Base-by-base conservation (phyloP, 2,888 invertebrate species). In the Zhuqinia jingwanae region DNA sequence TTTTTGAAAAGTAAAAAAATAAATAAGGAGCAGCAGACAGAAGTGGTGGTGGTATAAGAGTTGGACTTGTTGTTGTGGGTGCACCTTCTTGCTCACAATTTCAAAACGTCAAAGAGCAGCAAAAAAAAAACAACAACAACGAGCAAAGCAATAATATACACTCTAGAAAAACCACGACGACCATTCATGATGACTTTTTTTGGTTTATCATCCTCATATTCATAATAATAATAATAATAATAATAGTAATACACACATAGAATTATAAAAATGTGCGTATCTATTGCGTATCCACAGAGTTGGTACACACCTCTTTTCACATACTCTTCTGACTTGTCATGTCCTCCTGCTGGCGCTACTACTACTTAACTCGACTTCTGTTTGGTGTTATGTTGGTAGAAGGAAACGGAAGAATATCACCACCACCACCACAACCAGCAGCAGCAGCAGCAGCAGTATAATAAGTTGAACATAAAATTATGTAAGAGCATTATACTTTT, bases 111-210 rank as follows among this genome's bases (percentile, higher is more conserved):
- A 50, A n/a, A 11, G n/a, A n/a, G n/a, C n/a, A n/a, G n/a, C n/a
- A n/a, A n/a, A n/a, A n/a, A n/a, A n/a, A n/a, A n/a, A n/a, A n/a
- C n/a, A n/a, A n/a, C n/a, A n/a, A n/a, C n/a, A n/a, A n/a, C n/a
- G n/a, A n/a, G n/a, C n/a, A n/a, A n/a, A n/a, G n/a, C n/a, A 45
- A 22, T 68, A 45, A 42, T 42, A 42, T 42, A 10, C 68, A 25
- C 68, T 2, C 70, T 70, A 22, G 22, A 25, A 47, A 25, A 3
- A 36, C 8, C 36, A 36, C 8, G 36, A 36, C 36, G 36, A 36
- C 25, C 70, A 70, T 70, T 47, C 47, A 70, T 70, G 45, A 70
- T 70, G 70, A 70, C 50, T 70, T 70, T 70, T 50, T 70, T 70
- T 50, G 70, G 50, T 45, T n/a, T 47, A 70, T 70, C 70, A 36